phyloP scores from a whole-genome alignment of 2,888 invertebrate genomes.

The Epistrophe eligans region DNA sequence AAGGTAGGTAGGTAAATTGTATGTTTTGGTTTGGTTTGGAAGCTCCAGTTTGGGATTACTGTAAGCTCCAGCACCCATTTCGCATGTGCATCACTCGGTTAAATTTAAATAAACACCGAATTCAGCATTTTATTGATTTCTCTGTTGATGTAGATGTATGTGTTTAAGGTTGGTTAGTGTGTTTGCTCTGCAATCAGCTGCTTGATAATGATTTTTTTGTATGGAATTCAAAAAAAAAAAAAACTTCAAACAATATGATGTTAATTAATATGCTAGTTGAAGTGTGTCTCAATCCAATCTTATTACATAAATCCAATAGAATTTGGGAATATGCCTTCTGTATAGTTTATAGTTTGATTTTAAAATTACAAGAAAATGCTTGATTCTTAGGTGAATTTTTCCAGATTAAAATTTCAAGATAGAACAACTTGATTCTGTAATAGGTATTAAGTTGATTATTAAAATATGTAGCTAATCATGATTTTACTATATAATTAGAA shows the following conservation, averaged over 20 bases:
- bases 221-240: background rate
- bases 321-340: background rate
- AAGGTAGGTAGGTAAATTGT: background rate
- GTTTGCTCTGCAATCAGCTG: constrained; percentile 55
- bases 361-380: too few relatives aligned
- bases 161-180: background rate
- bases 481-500: too few relatives aligned
- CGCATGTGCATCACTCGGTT: constrained; percentile 50
- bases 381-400: too few relatives aligned
- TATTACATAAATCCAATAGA: constrained; percentile 13
- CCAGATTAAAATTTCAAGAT: too few relatives aligned
- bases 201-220: constrained; percentile 43
- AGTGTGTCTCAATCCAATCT: background rate
- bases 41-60: constrained; percentile 8
- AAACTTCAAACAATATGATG: constrained; percentile 16
- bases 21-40: constrained; percentile 20
- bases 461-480: too few relatives aligned
- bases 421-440: too few relatives aligned
- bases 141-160: constrained; percentile 33
- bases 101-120: constrained; percentile 40
- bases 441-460: too few relatives aligned
- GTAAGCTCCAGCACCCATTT: constrained; percentile 7
- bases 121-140: constrained; percentile 70
- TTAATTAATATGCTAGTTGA: constrained; percentile 10
- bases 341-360: background rate